Conservation (phyloP, 1,140 invertebrate species). For the Chymomyza costata region DNA sequence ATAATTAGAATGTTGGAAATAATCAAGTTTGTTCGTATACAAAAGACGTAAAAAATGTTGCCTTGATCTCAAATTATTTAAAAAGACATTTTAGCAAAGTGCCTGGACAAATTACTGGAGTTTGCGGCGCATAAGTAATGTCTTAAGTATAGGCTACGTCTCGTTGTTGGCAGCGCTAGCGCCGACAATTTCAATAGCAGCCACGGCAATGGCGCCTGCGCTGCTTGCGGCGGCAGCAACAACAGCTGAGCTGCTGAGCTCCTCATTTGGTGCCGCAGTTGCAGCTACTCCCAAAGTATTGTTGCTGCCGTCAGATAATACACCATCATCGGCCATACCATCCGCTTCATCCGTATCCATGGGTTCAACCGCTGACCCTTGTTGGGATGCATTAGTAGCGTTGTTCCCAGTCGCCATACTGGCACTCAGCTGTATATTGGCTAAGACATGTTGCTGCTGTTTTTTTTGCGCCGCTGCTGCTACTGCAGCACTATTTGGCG, state of each 20-base stretch:
- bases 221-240: too few species aligned
- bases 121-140: constrained; percentile 70
- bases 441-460: constrained; percentile 38
- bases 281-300: too few species aligned
- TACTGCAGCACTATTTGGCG: too few species aligned
- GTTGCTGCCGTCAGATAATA: constrained; percentile 30
- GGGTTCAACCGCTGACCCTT: constrained; percentile 45
- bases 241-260: too few species aligned
- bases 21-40: constrained; percentile 37
- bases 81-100: too few species aligned
- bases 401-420: constrained; percentile 7
- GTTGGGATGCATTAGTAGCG: constrained; percentile 16
- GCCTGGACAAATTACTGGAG: constrained; percentile 13
- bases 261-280: too few species aligned
- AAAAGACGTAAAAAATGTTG: constrained; percentile 8
- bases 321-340: constrained; percentile 19
- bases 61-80: constrained; percentile 4
- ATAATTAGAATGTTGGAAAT: constrained; percentile 15
- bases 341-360: constrained; percentile 56
- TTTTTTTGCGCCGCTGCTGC: constrained; percentile 27
- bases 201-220: constrained; percentile 23
- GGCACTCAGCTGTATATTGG: constrained; percentile 23
- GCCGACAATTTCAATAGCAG: constrained; percentile 60
- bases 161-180: constrained; percentile 58
- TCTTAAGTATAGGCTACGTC: constrained; percentile 76